These are phyloP conservation scores for Tadarida brasiliensis DNA, from an alignment of 2,797 vertebrate genomes.

Conservation along the genomic window DNA sequence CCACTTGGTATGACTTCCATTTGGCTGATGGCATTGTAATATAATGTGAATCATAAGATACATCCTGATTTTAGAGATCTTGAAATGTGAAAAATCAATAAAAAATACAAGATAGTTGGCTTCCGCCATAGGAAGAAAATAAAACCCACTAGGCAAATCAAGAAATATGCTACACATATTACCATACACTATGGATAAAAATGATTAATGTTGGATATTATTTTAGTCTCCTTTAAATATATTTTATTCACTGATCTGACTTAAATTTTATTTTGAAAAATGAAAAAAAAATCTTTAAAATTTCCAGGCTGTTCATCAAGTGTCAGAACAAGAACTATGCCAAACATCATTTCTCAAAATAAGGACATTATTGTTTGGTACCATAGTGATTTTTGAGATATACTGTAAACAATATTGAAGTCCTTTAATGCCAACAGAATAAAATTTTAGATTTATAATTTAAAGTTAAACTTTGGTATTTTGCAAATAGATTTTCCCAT, in stretches of 20 bases:
- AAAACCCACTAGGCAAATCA: not conserved
- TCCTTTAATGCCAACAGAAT: not conserved
- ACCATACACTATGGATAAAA: not conserved
- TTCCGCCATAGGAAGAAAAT: not conserved
- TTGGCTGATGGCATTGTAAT: not conserved
- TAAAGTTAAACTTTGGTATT: slow-evolving; percentile 15
- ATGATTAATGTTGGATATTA: not conserved
- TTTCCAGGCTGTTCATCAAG: not conserved
- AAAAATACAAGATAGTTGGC: not conserved
- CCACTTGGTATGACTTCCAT: not conserved
- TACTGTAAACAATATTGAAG: not conserved
- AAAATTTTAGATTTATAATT: not conserved
- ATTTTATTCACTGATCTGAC: fast-evolving
- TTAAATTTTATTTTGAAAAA: not conserved
- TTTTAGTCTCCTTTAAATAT: not conserved
- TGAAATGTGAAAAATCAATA: not conserved
- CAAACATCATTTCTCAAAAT: not conserved
- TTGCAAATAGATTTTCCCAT: not conserved
- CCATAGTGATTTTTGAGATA: not conserved
- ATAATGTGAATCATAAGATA: not conserved
- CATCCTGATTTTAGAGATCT: not conserved
- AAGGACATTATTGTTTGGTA: not conserved
- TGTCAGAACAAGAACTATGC: not conserved
- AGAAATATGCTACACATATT: not conserved
- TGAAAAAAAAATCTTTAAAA: not conserved